Conservation (phyloP, 2,888 invertebrate species). For the Troides oblongomaculatus region DNA sequence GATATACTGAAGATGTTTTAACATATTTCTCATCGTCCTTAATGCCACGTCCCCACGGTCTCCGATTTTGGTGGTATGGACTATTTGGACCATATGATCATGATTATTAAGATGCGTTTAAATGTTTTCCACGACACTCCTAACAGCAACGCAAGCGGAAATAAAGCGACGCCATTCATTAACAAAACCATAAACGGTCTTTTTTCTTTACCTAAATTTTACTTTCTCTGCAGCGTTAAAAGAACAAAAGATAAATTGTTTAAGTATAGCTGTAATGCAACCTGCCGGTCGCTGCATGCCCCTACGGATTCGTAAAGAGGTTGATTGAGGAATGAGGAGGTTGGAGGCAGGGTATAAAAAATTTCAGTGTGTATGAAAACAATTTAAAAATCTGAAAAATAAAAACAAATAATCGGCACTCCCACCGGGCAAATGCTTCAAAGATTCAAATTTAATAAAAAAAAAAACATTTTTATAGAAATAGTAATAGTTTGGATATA, state of each 20-base stretch:
- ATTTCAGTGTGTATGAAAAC: conserved; percentile 21
- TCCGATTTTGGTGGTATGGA: too few species aligned
- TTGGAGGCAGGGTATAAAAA: conserved; percentile 20
- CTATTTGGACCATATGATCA: too few species aligned
- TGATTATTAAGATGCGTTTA: not conserved
- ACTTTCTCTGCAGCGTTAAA: conserved; percentile 73
- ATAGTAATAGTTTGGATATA: too few species aligned
- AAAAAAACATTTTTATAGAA: too few species aligned
- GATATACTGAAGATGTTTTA: too few species aligned
- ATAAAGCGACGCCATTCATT: conserved; percentile 37
- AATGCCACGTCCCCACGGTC: too few species aligned
- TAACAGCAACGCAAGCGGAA: conserved; percentile 14
- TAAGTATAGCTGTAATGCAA: too few species aligned
- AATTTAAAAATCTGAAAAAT: conserved; percentile 28
- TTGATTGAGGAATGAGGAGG: conserved; percentile 2
- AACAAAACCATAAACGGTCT: conserved; percentile 17
- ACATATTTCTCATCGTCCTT: too few species aligned
- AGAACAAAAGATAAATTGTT: conserved; percentile 36
- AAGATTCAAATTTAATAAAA: too few species aligned
- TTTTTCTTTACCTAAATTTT: conserved; percentile 63
- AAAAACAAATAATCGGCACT: conserved; percentile 35
- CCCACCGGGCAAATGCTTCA: not conserved
- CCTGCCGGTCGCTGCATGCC: conserved; percentile 55
- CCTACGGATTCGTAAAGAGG: conserved; percentile 34
- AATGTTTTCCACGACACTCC: conserved; percentile 2